Evolutionary conservation across 2,888 invertebrate genomes (phyloP).

Genomic region (Plagiodera versicolora): DNA sequence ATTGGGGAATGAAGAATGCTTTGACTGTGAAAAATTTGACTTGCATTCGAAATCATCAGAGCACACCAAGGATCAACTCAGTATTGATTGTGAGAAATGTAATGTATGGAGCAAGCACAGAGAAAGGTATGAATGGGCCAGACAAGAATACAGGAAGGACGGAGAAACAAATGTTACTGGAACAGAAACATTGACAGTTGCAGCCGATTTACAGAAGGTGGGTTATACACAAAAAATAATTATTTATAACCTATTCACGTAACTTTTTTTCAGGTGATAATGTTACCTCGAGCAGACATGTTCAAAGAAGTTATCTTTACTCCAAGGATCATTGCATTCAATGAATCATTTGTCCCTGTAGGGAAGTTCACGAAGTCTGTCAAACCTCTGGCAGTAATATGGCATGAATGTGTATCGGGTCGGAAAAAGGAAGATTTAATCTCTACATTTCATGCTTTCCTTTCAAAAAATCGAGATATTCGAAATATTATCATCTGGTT

Average conservation of each 20-base stretch:
- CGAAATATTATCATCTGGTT: constrained; percentile 3
- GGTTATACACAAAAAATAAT: too few relatives aligned
- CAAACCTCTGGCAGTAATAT: constrained; percentile 27
- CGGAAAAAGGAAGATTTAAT: constrained; percentile 32
- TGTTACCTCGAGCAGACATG: constrained; percentile 30
- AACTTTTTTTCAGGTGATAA: too few relatives aligned
- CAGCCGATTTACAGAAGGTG: constrained; percentile 18
- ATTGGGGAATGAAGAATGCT: constrained; percentile 19
- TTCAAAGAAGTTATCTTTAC: constrained; percentile 31
- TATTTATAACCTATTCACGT: too few relatives aligned
- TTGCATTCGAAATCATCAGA: neutral
- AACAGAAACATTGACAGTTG: neutral
- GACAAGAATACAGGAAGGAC: constrained; percentile 1
- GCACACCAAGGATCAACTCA: neutral
- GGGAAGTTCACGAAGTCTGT: constrained; percentile 18
- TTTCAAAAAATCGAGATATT: constrained; percentile 5
- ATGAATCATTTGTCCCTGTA: constrained; percentile 34
- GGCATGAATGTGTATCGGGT: constrained; percentile 37
- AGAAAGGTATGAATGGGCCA: neutral
- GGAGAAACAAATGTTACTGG: neutral
- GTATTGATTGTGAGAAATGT: constrained; percentile 10
- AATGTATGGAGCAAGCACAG: constrained; percentile 1
- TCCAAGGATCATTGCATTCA: constrained; percentile 23
- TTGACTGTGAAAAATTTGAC: constrained; percentile 12
- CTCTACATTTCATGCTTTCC: neutral